Conservation (phyloP, 2,113 vertebrate genomes). For the Mustela lutreola region DNA sequence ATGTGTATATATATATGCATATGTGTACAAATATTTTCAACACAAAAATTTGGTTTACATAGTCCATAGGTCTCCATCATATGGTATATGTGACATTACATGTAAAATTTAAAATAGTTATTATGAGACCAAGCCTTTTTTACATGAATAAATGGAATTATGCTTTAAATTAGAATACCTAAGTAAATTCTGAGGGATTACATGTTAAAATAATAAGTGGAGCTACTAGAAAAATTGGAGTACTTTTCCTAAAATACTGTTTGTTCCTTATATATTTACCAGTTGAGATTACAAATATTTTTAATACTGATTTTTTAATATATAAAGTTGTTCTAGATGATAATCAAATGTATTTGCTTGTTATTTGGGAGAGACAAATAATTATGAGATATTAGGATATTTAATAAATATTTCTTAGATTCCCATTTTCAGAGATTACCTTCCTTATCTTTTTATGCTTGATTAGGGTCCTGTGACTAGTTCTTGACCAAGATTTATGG, state of each 20-base stretch:
- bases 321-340: background rate
- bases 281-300: background rate
- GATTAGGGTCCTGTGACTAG: background rate
- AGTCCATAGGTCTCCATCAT: background rate
- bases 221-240: background rate
- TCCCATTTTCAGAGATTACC: background rate
- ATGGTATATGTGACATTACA: background rate
- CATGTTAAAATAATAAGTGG: background rate
- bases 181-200: background rate
- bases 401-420: background rate
- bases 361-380: background rate
- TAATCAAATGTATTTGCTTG: background rate
- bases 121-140: background rate
- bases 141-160: background rate
- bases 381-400: background rate
- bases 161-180: background rate
- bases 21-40: background rate
- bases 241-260: background rate
- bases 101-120: background rate
- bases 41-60: background rate
- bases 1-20: background rate
- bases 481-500: background rate
- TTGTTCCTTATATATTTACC: background rate
- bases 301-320: background rate
- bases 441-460: background rate